phyloP scores from a whole-genome alignment of 2,888 invertebrate species.

The Ganaspis brasiliensis region DNA sequence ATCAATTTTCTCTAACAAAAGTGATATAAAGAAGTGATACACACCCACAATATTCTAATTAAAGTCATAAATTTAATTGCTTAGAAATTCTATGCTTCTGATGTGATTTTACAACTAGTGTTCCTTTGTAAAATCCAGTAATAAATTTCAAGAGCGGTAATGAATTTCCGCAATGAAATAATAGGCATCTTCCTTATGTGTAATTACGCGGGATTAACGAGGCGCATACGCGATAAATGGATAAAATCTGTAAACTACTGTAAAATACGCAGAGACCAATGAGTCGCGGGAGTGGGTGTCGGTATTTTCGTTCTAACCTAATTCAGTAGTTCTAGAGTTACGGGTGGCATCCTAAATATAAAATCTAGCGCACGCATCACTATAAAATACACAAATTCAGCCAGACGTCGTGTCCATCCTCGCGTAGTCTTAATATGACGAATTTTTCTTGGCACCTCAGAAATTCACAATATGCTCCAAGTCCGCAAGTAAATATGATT shows the following conservation, averaged over 20 bases:
- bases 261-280: slow-evolving; percentile 48
- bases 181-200: slow-evolving; percentile 23
- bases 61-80: background rate
- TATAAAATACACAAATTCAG: slow-evolving; percentile 63
- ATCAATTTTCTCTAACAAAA: too few species aligned
- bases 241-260: slow-evolving; percentile 50
- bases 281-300: slow-evolving; percentile 67
- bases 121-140: slow-evolving; percentile 5
- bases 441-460: slow-evolving; percentile 16
- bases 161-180: slow-evolving; percentile 30
- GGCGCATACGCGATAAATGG: slow-evolving; percentile 27
- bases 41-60: background rate
- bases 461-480: slow-evolving; percentile 1
- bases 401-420: slow-evolving; percentile 25
- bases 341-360: slow-evolving; percentile 78
- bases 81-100: background rate
- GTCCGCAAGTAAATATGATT: slow-evolving; percentile 15
- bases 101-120: background rate
- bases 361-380: slow-evolving; percentile 76
- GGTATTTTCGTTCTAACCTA: slow-evolving; percentile 79
- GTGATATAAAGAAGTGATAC: too few species aligned
- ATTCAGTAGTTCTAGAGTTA: slow-evolving; percentile 79
- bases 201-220: slow-evolving; percentile 35
- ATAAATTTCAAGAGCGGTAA: slow-evolving; percentile 2
- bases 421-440: slow-evolving; percentile 17